Conservation (phyloP, 2,113 vertebrate genomes). For the Australoheros scitulus region DNA sequence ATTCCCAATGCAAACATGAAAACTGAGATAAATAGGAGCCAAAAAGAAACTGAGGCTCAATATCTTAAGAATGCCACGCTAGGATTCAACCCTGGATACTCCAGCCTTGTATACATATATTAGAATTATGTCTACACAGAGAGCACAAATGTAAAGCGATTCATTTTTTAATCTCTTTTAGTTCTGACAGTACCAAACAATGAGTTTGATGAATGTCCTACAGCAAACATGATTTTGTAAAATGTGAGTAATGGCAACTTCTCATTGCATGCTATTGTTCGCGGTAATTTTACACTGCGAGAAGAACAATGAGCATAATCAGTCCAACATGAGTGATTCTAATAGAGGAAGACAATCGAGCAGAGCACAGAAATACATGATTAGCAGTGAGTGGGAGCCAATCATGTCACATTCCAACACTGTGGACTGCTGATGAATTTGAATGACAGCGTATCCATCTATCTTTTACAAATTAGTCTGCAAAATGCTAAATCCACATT, state of each 20-base stretch:
- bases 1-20: neutral
- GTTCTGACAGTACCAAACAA: constrained; percentile 22
- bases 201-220: constrained; percentile 22
- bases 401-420: constrained; percentile 39
- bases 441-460: constrained; percentile 47
- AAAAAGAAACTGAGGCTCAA: neutral
- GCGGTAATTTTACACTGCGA: constrained; percentile 16
- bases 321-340: constrained; percentile 34
- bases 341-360: constrained; percentile 41
- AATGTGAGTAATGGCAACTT: neutral
- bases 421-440: constrained; percentile 25
- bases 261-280: constrained; percentile 20
- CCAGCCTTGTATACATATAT: neutral
- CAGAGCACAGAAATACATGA: constrained; percentile 34
- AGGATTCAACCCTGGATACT: neutral
- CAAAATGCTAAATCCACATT: constrained; percentile 24
- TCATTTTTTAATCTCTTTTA: constrained; percentile 13
- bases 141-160: neutral
- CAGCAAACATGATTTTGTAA: constrained; percentile 18
- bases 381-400: constrained; percentile 36
- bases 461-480: constrained; percentile 33
- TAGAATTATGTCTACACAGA: neutral
- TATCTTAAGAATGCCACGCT: neutral
- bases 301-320: constrained; percentile 41
- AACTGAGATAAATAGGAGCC: neutral